Conservation (phyloP, 2,888 invertebrate genomes). For the Cephonodes hylas region DNA sequence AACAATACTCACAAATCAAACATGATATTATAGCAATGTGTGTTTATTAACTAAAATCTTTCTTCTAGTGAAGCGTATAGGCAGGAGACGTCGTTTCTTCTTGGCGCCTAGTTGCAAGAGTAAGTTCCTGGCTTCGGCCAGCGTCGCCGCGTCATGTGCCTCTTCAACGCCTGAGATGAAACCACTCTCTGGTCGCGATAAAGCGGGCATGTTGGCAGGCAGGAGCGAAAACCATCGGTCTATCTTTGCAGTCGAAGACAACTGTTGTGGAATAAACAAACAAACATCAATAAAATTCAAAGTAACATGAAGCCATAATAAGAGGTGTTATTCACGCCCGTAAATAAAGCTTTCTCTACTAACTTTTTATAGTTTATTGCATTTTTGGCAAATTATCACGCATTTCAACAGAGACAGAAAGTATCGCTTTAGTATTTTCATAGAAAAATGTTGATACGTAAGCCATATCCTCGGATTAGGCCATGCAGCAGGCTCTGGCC, state of each 20-base stretch:
- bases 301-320: neutral
- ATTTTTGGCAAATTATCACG: too few relatives aligned
- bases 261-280: conserved; percentile 63
- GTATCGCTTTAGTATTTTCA: too few relatives aligned
- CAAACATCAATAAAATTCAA: too few relatives aligned
- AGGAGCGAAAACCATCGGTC: conserved; percentile 90
- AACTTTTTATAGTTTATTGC: neutral
- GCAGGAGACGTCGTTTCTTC: conserved; percentile 85
- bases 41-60: conserved; percentile 83
- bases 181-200: conserved; percentile 89
- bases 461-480: too few relatives aligned
- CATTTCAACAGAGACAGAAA: too few relatives aligned
- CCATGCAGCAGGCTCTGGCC: too few relatives aligned
- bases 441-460: too few relatives aligned
- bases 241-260: conserved; percentile 89
- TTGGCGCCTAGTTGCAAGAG: conserved; percentile 85
- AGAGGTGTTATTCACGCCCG: too few relatives aligned
- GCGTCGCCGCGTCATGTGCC: conserved; percentile 78
- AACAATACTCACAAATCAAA: conserved; percentile 34
- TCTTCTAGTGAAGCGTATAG: conserved; percentile 85
- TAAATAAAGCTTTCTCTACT: too few relatives aligned
- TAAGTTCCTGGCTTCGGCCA: conserved; percentile 85
- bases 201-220: conserved; percentile 76
- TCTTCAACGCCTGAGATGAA: conserved; percentile 86
- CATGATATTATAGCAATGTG: conserved; percentile 54